A percentile compares a stretch with the other conserved stretches of the same genome.
Evolutionary conservation across 2,797 vertebrate species (phyloP).

Genomic region (Falco cherrug): DNA sequence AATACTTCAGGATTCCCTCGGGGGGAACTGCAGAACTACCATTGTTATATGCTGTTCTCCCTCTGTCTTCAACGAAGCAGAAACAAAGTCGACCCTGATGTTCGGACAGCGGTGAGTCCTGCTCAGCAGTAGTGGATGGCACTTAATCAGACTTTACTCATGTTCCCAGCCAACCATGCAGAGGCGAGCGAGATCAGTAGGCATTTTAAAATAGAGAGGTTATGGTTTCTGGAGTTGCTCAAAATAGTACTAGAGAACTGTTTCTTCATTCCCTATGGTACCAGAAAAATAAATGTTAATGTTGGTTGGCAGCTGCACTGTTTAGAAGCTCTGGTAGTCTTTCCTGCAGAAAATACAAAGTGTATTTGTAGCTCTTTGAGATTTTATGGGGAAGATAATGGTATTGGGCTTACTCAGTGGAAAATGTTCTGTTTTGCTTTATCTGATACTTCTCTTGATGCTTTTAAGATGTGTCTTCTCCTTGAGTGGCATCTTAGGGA

Average conservation of each 20-base stretch:
- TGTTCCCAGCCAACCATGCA: background rate
- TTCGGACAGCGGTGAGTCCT: constrained; percentile 88
- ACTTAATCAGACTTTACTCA: fast-evolving
- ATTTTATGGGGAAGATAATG: background rate
- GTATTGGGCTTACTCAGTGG: background rate
- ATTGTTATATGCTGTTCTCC: constrained; percentile 96
- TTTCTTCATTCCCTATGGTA: background rate
- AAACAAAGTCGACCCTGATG: constrained; percentile 94
- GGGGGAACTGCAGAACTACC: constrained; percentile 94
- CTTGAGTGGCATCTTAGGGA: background rate
- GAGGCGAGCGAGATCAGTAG: fast-evolving
- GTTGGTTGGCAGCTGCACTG: background rate
- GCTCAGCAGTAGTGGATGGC: fast-evolving
- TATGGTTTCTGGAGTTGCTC: background rate
- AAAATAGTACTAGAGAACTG: background rate
- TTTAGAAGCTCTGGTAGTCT: background rate
- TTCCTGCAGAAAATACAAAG: background rate
- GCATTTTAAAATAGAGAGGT: background rate
- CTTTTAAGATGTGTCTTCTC: background rate
- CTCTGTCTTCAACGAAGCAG: constrained; percentile 91
- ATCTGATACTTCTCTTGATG: background rate
- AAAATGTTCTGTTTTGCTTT: background rate
- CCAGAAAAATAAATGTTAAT: background rate
- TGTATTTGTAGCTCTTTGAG: background rate
- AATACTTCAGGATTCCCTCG: constrained; percentile 94